A percentile compares a stretch with the other conserved stretches of the same genome.
These are phyloP conservation scores for Tipula helvola DNA, from an alignment of 2,888 invertebrate genomes.

Conservation along the genomic window DNA sequence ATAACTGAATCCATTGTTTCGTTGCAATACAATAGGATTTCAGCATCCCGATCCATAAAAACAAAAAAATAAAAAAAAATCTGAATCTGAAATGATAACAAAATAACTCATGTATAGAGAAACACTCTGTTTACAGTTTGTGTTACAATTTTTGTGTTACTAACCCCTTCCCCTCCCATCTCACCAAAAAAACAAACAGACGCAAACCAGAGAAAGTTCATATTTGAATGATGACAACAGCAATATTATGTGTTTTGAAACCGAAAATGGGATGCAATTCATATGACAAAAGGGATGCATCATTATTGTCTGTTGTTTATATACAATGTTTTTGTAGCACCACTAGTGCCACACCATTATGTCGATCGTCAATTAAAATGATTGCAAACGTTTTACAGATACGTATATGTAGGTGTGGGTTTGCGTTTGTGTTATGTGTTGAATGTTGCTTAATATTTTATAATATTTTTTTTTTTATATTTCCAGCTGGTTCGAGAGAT, in stretches of 20 bases:
- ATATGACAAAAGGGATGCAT: background rate
- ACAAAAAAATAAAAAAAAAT: background rate
- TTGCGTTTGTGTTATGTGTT: background rate
- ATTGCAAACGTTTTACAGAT: background rate
- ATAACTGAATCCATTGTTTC: background rate
- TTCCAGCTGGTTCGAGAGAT: constrained; percentile 34
- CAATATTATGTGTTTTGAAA: background rate
- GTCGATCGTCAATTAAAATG: background rate
- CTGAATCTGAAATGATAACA: background rate
- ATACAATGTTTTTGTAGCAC: background rate
- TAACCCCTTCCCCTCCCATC: no score
- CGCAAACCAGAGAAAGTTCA: background rate
- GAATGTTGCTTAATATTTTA: background rate
- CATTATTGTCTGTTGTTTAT: background rate
- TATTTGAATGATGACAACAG: background rate
- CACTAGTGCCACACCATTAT: background rate
- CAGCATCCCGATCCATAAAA: background rate
- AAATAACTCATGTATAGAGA: background rate
- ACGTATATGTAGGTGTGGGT: background rate
- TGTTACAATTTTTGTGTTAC: no score
- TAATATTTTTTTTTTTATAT: constrained; percentile 10
- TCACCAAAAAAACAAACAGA: background rate
- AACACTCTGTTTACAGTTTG: no score
- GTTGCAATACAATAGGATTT: background rate
- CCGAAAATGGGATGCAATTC: background rate